Evolutionary conservation across 2,888 invertebrate genomes (phyloP).

Genomic region (Dynastes maya): DNA sequence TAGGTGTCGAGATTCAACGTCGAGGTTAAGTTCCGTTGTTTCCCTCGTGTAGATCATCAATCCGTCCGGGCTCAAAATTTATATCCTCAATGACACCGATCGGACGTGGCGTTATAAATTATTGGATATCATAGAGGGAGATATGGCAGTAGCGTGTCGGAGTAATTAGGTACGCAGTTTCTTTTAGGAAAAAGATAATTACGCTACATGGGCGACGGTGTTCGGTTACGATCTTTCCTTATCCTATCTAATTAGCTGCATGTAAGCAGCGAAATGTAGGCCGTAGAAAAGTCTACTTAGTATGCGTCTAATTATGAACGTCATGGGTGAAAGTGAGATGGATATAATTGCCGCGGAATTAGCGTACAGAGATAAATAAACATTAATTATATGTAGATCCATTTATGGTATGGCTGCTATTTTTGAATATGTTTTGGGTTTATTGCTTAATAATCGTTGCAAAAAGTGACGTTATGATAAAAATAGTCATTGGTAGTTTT

Average conservation of each 20-base stretch:
- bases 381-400: neutral
- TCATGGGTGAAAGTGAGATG: slow-evolving; percentile 30
- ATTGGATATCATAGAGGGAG: neutral
- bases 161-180: slow-evolving; percentile 27
- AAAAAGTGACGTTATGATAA: no score
- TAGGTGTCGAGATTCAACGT: slow-evolving; percentile 36
- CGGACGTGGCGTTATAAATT: slow-evolving; percentile 5
- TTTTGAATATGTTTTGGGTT: neutral
- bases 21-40: slow-evolving; percentile 48
- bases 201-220: slow-evolving; percentile 3
- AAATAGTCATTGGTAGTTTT: no score
- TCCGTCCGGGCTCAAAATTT: slow-evolving; percentile 22
- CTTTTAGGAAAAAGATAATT: slow-evolving; percentile 40
- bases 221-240: slow-evolving; percentile 34
- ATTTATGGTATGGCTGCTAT: neutral
- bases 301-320: slow-evolving; percentile 2
- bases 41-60: slow-evolving; percentile 29
- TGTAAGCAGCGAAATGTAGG: slow-evolving; percentile 34
- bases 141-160: slow-evolving; percentile 36
- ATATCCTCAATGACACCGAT: slow-evolving; percentile 9
- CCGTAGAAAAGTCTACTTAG: slow-evolving; percentile 34
- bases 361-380: neutral
- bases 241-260: slow-evolving; percentile 8
- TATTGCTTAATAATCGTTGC: no score
- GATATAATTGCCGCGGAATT: slow-evolving; percentile 13